Evolutionary conservation across 1,140 invertebrate species (phyloP), one percentile per base, ranked within the genome.

Genomic region (Solen grandis): DNA sequence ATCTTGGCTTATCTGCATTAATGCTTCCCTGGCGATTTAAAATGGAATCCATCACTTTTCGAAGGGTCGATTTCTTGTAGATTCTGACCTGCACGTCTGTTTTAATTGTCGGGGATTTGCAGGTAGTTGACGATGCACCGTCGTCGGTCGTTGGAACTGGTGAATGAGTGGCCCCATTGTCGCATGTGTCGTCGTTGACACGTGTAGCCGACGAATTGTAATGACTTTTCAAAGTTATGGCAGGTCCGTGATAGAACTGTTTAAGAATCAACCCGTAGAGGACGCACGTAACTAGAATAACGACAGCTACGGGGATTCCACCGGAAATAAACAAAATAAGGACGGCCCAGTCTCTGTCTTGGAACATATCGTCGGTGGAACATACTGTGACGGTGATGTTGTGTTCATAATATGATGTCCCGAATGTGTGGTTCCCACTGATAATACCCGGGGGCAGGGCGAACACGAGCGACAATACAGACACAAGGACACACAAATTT

Each of bases 381-480:
- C 75, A 78, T 1, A 78, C 75, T 5, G 75, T 78, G 14, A 78
- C 75, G 4, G 75, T 78, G 27, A 78, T 78, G 38, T 78, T 78
- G 0, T 31, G 54, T 29, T 59, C 75, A 46, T 69, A 59, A 54
- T 78, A 78, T 54, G 75, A 59, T 38, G 75, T 78, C 50, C 31
- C 50, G 35, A 78, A 78, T 50, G 14, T 54, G 46, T 78, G 75
- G 46, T 78, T 50, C 35, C 75, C 75, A 31, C 75, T 78, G 22
- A 78, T 46, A 1, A 78, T 69, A 36, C 75, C 75, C 38, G 75
- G 75, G 14, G 75, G 62, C 19, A 62, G 27, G 46, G 75, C 75
- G 35, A 78, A 69, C 22, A 78, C 33, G 0, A 78, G 54, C n/a
- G 75, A 68, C 2, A 55, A 63, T 10, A 78, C 13, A 4, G 63